phyloP scores from a whole-genome alignment of 2,888 invertebrate species.

The Drosophila paramelanica region DNA sequence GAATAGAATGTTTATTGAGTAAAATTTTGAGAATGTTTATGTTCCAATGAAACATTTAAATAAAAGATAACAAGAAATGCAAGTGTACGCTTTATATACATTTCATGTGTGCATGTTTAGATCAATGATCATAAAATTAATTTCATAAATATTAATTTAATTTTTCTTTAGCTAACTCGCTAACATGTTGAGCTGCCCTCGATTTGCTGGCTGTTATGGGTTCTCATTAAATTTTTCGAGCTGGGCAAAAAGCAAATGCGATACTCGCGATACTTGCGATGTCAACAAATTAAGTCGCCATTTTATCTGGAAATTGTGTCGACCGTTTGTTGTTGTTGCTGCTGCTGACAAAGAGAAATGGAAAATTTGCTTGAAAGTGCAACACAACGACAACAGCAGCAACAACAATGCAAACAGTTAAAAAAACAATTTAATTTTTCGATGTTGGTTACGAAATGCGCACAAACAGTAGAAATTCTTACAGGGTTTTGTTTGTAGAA shows the following conservation, averaged over 20 bases:
- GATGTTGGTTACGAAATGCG: slow-evolving; percentile 59
- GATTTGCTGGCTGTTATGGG: slow-evolving; percentile 34
- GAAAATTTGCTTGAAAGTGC: slow-evolving; percentile 49
- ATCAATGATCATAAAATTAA: not conserved
- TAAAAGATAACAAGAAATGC: too few relatives aligned
- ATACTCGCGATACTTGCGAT: slow-evolving; percentile 57
- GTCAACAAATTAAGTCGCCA: slow-evolving; percentile 76
- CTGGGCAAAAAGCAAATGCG: slow-evolving; percentile 50
- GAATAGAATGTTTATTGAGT: too few relatives aligned
- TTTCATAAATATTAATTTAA: not conserved
- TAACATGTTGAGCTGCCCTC: slow-evolving; percentile 36
- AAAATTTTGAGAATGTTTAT: too few relatives aligned
- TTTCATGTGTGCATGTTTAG: not conserved
- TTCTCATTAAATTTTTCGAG: slow-evolving; percentile 64
- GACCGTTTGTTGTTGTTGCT: slow-evolving; percentile 32
- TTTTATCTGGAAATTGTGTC: slow-evolving; percentile 77
- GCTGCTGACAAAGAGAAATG: slow-evolving; percentile 58
- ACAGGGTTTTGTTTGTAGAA: slow-evolving; percentile 46
- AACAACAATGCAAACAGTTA: slow-evolving; percentile 1
- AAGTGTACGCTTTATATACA: too few relatives aligned
- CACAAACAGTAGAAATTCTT: slow-evolving; percentile 35
- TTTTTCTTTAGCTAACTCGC: too few relatives aligned
- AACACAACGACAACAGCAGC: slow-evolving; percentile 31
- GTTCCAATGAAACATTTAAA: too few relatives aligned
- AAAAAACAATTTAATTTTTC: slow-evolving; percentile 6